Percentiles rank a stretch among this genome's conserved stretches.
Evolutionary conservation across 2,113 vertebrate species (phyloP).

Genomic region (Garra rufa): DNA sequence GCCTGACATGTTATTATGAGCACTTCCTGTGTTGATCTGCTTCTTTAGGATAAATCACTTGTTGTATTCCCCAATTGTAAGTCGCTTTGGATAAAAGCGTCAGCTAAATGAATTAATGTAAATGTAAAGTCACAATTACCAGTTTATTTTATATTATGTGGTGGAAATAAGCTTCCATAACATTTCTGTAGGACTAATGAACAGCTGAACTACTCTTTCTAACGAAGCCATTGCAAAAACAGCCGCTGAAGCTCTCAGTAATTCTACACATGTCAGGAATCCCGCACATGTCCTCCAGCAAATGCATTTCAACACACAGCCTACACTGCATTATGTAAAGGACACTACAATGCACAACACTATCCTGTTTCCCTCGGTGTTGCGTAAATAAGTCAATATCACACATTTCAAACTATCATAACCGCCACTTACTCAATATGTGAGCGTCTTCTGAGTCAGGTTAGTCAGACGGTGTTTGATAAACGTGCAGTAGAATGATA

Average conservation of each 20-base stretch:
- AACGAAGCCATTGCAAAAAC: not conserved
- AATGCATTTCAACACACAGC: not conserved
- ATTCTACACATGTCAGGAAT: slow-evolving; percentile 56
- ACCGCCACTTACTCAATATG: not conserved
- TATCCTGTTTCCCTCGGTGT: not conserved
- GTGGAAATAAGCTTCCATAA: not conserved
- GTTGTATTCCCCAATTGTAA: no score
- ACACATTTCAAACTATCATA: not conserved
- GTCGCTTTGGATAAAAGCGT: no score
- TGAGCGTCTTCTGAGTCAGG: not conserved
- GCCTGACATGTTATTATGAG: no score
- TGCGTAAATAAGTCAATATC: not conserved
- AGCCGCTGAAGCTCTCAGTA: slow-evolving; percentile 44
- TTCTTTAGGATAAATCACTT: no score
- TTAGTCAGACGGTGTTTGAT: not conserved
- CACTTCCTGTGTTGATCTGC: no score
- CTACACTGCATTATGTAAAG: not conserved
- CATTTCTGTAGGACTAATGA: not conserved
- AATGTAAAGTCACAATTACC: no score
- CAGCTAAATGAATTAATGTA: no score
- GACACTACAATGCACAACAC: not conserved
- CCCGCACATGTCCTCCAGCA: slow-evolving; percentile 42
- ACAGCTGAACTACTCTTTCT: not conserved
- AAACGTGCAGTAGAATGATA: not conserved
- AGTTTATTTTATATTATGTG: no score